phyloP scores from a whole-genome alignment of 2,797 vertebrate genomes.

The Ceryle rudis region DNA sequence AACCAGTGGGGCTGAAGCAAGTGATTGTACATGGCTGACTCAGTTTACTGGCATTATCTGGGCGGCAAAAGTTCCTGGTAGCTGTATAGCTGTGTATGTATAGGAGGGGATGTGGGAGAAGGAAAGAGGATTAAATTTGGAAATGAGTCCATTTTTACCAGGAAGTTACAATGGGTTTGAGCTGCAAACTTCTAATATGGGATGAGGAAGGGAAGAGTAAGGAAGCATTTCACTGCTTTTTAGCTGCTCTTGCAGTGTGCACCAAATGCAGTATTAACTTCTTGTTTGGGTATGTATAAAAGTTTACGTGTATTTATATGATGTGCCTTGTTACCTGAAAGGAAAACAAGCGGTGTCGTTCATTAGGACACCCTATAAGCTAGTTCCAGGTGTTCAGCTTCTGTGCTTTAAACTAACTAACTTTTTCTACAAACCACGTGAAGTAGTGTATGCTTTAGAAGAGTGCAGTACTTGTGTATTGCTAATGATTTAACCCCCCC shows the following conservation, averaged over 20 bases:
- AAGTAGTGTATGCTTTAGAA: background rate
- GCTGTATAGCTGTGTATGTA: fast-evolving
- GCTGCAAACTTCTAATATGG: background rate
- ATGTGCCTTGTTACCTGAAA: background rate
- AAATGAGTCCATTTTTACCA: background rate
- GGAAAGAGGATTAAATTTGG: background rate
- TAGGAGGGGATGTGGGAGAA: background rate
- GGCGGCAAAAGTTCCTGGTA: background rate
- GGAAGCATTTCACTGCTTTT: background rate
- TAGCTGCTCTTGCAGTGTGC: fast-evolving
- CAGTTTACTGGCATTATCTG: background rate
- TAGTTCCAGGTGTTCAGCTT: background rate
- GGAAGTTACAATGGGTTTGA: too few species aligned
- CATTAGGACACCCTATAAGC: background rate
- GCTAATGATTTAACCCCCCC: background rate
- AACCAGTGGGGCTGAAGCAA: background rate
- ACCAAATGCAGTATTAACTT: fast-evolving
- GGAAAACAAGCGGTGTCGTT: background rate
- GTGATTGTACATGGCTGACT: too few species aligned
- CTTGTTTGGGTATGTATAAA: background rate
- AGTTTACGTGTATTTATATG: fast-evolving
- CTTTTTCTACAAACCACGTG: background rate
- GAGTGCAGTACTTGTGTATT: background rate
- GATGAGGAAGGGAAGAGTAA: background rate
- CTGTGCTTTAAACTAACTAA: background rate